A percentile compares a stretch with the other conserved stretches of the same genome.
Evolutionary conservation across 2,888 invertebrate genomes (phyloP).

Genomic region (Quadriops clusia): DNA sequence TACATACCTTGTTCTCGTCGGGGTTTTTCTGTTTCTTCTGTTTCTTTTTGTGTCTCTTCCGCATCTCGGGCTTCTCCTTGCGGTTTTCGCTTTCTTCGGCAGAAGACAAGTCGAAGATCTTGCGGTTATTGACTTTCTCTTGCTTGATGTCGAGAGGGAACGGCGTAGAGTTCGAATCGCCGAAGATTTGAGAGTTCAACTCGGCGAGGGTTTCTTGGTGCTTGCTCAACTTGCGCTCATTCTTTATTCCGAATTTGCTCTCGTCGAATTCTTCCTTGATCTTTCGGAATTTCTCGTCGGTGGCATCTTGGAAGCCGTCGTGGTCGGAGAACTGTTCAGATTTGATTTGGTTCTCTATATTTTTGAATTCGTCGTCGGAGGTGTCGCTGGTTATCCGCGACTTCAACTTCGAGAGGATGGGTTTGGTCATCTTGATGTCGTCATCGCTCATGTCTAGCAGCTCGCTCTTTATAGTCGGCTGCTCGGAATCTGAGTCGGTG

Average conservation of each 20-base stretch:
- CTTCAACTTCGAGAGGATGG: too few species aligned
- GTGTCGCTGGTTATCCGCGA: slow-evolving; percentile 69
- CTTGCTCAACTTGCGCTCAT: slow-evolving; percentile 29
- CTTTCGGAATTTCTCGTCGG: slow-evolving; percentile 23
- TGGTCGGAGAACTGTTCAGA: slow-evolving; percentile 49
- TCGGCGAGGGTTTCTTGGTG: slow-evolving; percentile 25
- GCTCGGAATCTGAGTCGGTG: slow-evolving; percentile 43
- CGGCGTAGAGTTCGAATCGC: slow-evolving; percentile 16
- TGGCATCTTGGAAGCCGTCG: slow-evolving; percentile 38
- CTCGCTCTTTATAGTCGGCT: slow-evolving; percentile 32
- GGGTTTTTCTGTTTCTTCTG: slow-evolving; percentile 65
- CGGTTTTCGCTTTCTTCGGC: slow-evolving; percentile 28
- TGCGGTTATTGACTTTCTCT: slow-evolving; percentile 24
- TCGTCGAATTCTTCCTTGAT: slow-evolving; percentile 29
- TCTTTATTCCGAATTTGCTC: slow-evolving; percentile 26
- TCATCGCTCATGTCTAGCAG: slow-evolving; percentile 34
- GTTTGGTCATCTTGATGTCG: slow-evolving; percentile 39
- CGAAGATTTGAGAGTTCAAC: slow-evolving; percentile 24
- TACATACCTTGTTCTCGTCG: slow-evolving; percentile 44
- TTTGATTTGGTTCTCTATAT: slow-evolving; percentile 44
- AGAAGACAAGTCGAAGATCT: slow-evolving; percentile 28
- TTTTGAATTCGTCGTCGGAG: slow-evolving; percentile 56
- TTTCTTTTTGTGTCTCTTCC: slow-evolving; percentile 76
- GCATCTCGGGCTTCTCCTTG: slow-evolving; percentile 39
- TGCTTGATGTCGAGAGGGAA: slow-evolving; percentile 10